Evolutionary conservation across 2,113 vertebrate genomes (phyloP).

Genomic region (Campylomormyrus tamandua): DNA sequence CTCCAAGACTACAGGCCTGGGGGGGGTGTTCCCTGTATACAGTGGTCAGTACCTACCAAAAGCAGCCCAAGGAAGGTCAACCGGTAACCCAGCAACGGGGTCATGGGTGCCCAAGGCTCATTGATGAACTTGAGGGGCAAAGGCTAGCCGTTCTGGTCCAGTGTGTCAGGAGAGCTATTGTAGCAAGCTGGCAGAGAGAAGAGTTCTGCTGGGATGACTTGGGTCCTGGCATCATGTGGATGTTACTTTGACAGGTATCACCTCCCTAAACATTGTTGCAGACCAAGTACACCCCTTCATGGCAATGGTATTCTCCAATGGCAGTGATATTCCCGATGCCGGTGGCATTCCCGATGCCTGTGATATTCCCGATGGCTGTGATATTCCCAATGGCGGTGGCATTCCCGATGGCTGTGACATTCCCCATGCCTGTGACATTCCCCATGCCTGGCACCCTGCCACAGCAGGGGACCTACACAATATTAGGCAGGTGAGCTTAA

Average conservation of each 20-base stretch:
- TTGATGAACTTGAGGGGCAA: background rate
- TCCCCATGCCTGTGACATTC: too few species aligned
- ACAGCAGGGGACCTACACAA: background rate
- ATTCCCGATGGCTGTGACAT: too few species aligned
- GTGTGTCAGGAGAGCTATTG: background rate
- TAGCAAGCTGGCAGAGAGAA: background rate
- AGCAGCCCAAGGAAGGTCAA: background rate
- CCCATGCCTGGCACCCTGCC: too few species aligned
- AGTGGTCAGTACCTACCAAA: background rate
- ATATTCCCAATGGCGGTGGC: too few species aligned
- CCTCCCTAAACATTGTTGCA: background rate
- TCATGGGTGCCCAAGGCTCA: background rate
- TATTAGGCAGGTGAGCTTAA: background rate
- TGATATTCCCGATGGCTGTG: too few species aligned
- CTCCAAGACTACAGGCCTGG: background rate
- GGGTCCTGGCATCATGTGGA: background rate
- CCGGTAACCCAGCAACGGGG: background rate
- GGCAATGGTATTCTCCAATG: too few species aligned
- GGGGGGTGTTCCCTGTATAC: background rate
- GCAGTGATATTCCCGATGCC: too few species aligned
- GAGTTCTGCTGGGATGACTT: background rate
- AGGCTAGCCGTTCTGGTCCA: background rate
- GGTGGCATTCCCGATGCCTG: accelerated
- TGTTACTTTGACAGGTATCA: background rate
- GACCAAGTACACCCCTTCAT: too few species aligned